Percentiles rank a stretch among this genome's conserved stretches.
phyloP scores from a whole-genome alignment of 1,140 invertebrate genomes.

The Agrypnia vestita region DNA sequence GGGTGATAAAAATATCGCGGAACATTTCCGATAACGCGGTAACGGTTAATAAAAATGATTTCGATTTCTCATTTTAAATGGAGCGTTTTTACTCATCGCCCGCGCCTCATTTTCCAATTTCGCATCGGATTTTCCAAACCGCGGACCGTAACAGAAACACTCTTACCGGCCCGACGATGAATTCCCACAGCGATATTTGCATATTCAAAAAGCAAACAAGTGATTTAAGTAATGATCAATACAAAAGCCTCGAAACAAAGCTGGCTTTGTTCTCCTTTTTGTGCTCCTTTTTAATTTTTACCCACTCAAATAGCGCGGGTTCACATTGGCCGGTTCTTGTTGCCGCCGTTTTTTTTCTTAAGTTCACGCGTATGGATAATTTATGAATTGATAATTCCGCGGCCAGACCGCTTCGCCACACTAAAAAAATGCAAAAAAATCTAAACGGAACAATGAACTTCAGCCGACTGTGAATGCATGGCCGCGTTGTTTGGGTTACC shows the following conservation, averaged over 20 bases:
- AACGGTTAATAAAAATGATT: too few species aligned
- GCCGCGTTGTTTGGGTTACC: constrained; percentile 14
- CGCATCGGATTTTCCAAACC: background rate
- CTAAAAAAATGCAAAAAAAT: constrained; percentile 9
- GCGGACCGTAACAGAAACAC: background rate
- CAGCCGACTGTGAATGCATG: constrained; percentile 7
- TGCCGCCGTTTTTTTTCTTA: background rate
- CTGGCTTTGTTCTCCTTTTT: constrained; percentile 4
- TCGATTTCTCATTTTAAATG: too few species aligned
- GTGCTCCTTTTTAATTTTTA: constrained; percentile 22
- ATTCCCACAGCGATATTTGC: constrained; percentile 31
- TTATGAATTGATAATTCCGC: constrained; percentile 10
- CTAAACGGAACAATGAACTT: constrained; percentile 10
- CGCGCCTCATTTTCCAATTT: background rate
- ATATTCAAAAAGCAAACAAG: constrained; percentile 11
- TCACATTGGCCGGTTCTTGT: background rate
- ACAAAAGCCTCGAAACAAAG: constrained; percentile 26
- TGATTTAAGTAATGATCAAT: constrained; percentile 28
- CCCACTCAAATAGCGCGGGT: background rate
- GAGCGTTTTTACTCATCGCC: too few species aligned
- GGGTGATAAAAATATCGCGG: too few species aligned
- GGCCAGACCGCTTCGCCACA: constrained; percentile 6
- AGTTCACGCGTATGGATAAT: constrained; percentile 6
- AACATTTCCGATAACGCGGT: too few species aligned
- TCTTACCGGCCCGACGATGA: background rate